Evolutionary conservation across 2,113 vertebrate species (phyloP), one percentile per base, ranked within the genome.

Genomic region (Panthera tigris): DNA sequence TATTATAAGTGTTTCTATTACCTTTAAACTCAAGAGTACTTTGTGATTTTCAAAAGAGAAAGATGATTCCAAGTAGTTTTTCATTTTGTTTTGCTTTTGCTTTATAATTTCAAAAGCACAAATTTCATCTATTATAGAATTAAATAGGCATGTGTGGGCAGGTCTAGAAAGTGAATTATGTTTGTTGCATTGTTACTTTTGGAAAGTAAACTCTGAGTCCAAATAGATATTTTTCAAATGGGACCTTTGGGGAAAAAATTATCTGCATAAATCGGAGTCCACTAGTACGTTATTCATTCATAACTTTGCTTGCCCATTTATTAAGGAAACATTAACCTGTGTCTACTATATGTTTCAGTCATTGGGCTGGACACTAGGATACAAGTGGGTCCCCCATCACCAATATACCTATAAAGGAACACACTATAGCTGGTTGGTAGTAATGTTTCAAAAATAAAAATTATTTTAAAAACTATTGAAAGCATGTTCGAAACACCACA

Each of bases 11-110:
- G 31, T 81, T 94, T 94, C 39, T 82, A 33, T 80, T 96, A 89
- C 61, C 63, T 80, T 91, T 90, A 78, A 95, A 33, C 8, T 73
- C 23, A 87, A 84, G 25, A 63, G 18, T 48, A 90, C 87, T 96
- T 92, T 84, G 9, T 89, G 39, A 84, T 96, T 97, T 89, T 33
- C 39, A 48, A 89, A 86, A 93, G 14, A 76, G 81, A 97, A 94
- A 31, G 3, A 61, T 45, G 3, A 79, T 88, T 94, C 29, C n/a
- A 78, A 48, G 23, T 91, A 93, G 33, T 55, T 94, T 97, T 79
- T 89, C 82, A n/a, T 93, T 65, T 92, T 71, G 8, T 55, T 90
- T 89, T 89, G n/a, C 10, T 83, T 97, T 94, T 88, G 39, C 45
- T 88, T 94, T 83, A 82, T 41, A 86, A 96, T 80, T 65, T 13